These are phyloP conservation scores for Micropoecilia bifurca DNA, from an alignment of 2,797 vertebrate genomes.

Conservation along the genomic window DNA sequence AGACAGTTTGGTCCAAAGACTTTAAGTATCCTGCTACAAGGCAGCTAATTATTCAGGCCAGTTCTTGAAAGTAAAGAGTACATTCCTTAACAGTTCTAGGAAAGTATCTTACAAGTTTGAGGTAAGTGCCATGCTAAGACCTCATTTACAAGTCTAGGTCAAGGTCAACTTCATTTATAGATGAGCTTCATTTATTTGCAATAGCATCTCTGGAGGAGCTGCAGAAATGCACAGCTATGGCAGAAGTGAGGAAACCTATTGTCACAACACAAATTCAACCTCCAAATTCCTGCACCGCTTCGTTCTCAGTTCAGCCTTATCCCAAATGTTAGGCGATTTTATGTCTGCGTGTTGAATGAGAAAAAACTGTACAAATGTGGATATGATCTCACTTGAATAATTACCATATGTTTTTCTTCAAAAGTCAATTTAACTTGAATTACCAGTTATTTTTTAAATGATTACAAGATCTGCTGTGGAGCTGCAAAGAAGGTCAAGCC, in stretches of 20 bases:
- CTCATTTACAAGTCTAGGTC: neutral
- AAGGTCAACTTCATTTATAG: neutral
- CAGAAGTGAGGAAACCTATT: neutral
- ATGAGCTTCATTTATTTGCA: neutral
- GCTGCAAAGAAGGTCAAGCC: slow-evolving; percentile 4
- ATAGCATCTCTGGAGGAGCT: neutral
- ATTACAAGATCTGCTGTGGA: neutral
- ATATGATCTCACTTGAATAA: neutral
- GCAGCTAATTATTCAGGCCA: neutral
- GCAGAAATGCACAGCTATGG: neutral
- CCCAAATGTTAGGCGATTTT: neutral
- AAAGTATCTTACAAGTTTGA: neutral
- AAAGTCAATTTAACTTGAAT: slow-evolving; percentile 3
- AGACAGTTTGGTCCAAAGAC: neutral
- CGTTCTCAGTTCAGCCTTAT: neutral
- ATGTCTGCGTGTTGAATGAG: slow-evolving; percentile 3
- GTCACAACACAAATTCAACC: neutral
- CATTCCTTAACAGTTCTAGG: neutral
- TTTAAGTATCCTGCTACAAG: neutral
- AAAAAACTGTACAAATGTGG: neutral
- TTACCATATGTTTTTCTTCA: slow-evolving; percentile 12
- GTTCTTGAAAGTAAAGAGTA: neutral
- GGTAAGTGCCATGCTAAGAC: neutral
- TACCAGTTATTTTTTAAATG: neutral
- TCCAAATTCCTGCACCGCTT: neutral